Conservation (phyloP, 2,888 invertebrate genomes). For the Busseola fusca region DNA sequence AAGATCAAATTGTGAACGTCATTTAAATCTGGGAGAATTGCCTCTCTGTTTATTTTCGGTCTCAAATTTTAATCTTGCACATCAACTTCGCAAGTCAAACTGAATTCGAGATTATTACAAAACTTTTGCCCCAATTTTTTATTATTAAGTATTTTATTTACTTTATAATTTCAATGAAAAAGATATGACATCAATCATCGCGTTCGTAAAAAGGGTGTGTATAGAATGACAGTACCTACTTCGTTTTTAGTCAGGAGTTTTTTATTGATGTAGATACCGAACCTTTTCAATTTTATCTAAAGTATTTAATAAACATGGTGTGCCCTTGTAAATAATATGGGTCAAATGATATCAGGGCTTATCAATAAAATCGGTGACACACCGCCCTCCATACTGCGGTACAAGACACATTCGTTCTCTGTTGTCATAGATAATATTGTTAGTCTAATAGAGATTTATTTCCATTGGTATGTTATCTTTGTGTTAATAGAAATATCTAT, state of each 20-base stretch:
- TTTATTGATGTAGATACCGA: conserved; percentile 9
- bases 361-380: conserved; percentile 55
- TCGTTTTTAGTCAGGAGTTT: conserved; percentile 1
- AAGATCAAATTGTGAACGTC: too few relatives aligned
- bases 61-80: too few relatives aligned
- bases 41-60: too few relatives aligned
- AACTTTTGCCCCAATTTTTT: background rate
- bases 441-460: conserved; percentile 30
- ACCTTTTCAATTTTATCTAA: conserved; percentile 42
- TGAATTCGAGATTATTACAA: background rate
- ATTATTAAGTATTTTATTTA: too few relatives aligned
- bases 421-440: conserved; percentile 56
- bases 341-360: conserved; percentile 65
- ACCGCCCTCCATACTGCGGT: conserved; percentile 42
- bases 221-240: background rate
- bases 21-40: too few relatives aligned
- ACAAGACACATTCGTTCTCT: conserved; percentile 52
- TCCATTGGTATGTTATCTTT: conserved; percentile 24
- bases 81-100: too few relatives aligned
- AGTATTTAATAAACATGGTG: conserved; percentile 30
- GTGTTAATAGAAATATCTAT: conserved; percentile 11
- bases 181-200: background rate
- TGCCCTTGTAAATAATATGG: conserved; percentile 67
- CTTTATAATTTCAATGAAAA: too few relatives aligned
- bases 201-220: background rate